Conservation (phyloP, 2,888 invertebrate species). For the Brassicogethes aeneus region DNA sequence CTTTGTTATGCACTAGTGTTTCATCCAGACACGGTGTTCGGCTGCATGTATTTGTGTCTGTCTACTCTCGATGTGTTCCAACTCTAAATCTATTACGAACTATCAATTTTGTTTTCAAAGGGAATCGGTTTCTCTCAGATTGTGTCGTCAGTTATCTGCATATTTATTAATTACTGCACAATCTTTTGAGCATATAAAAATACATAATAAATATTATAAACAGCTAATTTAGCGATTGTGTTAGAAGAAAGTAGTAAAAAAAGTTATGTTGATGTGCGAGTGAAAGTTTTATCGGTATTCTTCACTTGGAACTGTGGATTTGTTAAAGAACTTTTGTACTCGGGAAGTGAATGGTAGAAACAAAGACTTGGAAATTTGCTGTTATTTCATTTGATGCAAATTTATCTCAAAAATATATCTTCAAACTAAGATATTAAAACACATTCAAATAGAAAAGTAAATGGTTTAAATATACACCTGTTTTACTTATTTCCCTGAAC, state of each 20-base stretch:
- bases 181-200: slow-evolving; percentile 1
- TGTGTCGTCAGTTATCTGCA: no score
- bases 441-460: slow-evolving; percentile 32
- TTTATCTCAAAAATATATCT: slow-evolving; percentile 1
- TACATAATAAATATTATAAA: background rate
- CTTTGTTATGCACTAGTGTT: no score
- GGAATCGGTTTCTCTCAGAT: background rate
- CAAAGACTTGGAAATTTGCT: slow-evolving; percentile 3
- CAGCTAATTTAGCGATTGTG: slow-evolving; percentile 1
- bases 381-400: slow-evolving; percentile 1
- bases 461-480: slow-evolving; percentile 31
- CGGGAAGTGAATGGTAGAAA: background rate
- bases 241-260: background rate
- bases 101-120: background rate
- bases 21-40: background rate
- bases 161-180: slow-evolving; percentile 1
- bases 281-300: no score
- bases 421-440: slow-evolving; percentile 19
- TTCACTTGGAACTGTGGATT: no score
- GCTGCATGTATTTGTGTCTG: background rate
- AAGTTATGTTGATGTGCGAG: background rate
- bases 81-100: background rate
- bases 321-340: slow-evolving; percentile 1
- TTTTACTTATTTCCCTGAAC: slow-evolving; percentile 12
- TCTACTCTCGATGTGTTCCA: background rate